Conservation (phyloP, 2,113 vertebrate genomes). For the Ardeotis arabs region DNA sequence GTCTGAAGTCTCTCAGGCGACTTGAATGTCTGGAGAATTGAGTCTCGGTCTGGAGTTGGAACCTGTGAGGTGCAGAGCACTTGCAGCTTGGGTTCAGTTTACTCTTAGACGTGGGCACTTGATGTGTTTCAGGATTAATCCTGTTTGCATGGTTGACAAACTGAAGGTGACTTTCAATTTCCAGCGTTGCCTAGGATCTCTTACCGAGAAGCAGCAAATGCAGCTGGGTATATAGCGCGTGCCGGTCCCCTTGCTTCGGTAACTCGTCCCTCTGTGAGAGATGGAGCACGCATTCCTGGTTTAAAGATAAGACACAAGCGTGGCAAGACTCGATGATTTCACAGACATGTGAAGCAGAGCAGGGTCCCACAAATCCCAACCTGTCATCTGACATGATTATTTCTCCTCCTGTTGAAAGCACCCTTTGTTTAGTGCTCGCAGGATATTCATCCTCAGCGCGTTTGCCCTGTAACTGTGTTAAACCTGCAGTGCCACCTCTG, state of each 20-base stretch:
- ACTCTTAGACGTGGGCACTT: neutral
- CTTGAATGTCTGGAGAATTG: neutral
- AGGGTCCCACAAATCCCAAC: neutral
- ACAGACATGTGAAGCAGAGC: neutral
- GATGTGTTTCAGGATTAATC: constrained; percentile 3
- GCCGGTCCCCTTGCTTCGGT: neutral
- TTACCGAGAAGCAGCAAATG: neutral
- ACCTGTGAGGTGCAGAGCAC: neutral
- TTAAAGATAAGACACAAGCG: neutral
- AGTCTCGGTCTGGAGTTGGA: neutral
- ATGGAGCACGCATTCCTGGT: neutral
- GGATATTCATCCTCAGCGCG: neutral
- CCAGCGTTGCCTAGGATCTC: neutral
- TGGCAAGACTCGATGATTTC: neutral
- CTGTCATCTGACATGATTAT: neutral
- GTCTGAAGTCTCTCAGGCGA: neutral
- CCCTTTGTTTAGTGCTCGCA: neutral
- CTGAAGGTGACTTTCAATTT: constrained; percentile 37
- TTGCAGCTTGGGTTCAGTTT: neutral
- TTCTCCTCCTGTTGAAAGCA: neutral
- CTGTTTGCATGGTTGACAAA: neutral
- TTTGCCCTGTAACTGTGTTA: neutral
- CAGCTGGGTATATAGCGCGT: neutral
- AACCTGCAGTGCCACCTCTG: neutral
- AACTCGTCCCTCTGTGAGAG: neutral